A percentile compares a stretch with the other conserved stretches of the same genome.
Evolutionary conservation across 2,113 vertebrate species (phyloP).

Genomic region (Eurypyga helias): DNA sequence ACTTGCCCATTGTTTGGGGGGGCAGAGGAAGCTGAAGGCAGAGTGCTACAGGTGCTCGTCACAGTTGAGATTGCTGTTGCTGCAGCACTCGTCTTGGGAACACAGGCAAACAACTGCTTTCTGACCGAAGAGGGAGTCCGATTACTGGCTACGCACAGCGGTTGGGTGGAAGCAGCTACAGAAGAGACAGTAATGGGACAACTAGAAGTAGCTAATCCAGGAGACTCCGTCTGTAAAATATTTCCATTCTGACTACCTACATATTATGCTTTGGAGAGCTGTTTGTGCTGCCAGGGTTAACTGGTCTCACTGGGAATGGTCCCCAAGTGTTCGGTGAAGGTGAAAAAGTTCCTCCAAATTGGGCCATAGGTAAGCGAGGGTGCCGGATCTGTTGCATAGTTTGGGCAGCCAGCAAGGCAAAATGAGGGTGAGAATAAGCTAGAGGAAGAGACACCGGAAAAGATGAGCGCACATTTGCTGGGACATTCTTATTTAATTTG

Average conservation of each 20-base stretch:
- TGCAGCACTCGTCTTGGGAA: conserved; percentile 83
- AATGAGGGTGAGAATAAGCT: conserved; percentile 95
- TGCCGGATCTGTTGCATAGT: conserved; percentile 99
- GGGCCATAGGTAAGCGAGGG: conserved; percentile 96
- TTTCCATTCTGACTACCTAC: conserved; percentile 76
- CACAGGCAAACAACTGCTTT: conserved; percentile 92
- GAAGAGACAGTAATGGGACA: conserved; percentile 79
- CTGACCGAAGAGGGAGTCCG: conserved; percentile 91
- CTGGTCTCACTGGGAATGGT: conserved; percentile 96
- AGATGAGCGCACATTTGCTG: conserved; percentile 90
- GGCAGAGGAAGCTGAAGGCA: conserved; percentile 76
- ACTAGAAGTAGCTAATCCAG: conserved; percentile 71
- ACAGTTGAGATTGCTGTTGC: conserved; percentile 77
- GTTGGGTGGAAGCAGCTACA: conserved; percentile 77
- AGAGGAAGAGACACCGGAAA: conserved; percentile 93
- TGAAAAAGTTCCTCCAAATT: conserved; percentile 96
- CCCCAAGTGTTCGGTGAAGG: conserved; percentile 96
- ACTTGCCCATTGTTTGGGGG: conserved; percentile 72
- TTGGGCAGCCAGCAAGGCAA: conserved; percentile 95
- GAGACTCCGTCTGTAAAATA: conserved; percentile 74
- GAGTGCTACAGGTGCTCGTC: conserved; percentile 77
- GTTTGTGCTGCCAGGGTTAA: conserved; percentile 93
- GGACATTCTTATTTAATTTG: conserved; percentile 90
- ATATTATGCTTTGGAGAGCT: conserved; percentile 95
- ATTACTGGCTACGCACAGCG: conserved; percentile 74